phyloP scores from a whole-genome alignment of 2,113 vertebrate species.

The Paracanthobrama guichenoti region DNA sequence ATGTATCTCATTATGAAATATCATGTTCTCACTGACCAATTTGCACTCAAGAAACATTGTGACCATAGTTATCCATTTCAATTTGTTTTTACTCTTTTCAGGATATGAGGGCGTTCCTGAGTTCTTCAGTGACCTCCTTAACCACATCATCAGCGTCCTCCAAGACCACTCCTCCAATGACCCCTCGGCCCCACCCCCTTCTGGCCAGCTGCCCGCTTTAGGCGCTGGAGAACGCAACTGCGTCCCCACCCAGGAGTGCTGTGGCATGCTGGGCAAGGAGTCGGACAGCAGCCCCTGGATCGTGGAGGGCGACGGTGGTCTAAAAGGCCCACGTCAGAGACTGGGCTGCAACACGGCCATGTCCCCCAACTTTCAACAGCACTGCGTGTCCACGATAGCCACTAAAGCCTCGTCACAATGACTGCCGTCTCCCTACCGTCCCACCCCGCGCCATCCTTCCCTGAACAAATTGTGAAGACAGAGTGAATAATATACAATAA shows the following conservation, averaged over 20 bases:
- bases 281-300: slow-evolving; percentile 78
- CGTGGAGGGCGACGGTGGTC: slow-evolving; percentile 79
- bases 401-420: slow-evolving; percentile 98
- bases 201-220: slow-evolving; percentile 63
- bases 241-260: slow-evolving; percentile 74
- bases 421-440: slow-evolving; percentile 58
- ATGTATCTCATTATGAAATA: no score
- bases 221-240: slow-evolving; percentile 73
- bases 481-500: slow-evolving; percentile 70
- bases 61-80: background rate
- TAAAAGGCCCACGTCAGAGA: slow-evolving; percentile 91
- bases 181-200: slow-evolving; percentile 59
- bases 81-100: slow-evolving; percentile 57
- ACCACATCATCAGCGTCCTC: slow-evolving; percentile 89
- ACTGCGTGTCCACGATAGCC: slow-evolving; percentile 91
- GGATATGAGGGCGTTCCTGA: slow-evolving; percentile 95
- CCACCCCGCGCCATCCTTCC: slow-evolving; percentile 33
- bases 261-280: slow-evolving; percentile 82
- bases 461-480: slow-evolving; percentile 64
- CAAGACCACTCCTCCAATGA: slow-evolving; percentile 79
- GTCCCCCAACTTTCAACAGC: slow-evolving; percentile 98
- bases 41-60: background rate
- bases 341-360: slow-evolving; percentile 89
- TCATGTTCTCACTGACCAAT: background rate
- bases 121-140: slow-evolving; percentile 94